Evolutionary conservation across 2,888 invertebrate genomes (phyloP), one percentile per base, ranked within the genome.

Genomic region (Augiades crinisus): DNA sequence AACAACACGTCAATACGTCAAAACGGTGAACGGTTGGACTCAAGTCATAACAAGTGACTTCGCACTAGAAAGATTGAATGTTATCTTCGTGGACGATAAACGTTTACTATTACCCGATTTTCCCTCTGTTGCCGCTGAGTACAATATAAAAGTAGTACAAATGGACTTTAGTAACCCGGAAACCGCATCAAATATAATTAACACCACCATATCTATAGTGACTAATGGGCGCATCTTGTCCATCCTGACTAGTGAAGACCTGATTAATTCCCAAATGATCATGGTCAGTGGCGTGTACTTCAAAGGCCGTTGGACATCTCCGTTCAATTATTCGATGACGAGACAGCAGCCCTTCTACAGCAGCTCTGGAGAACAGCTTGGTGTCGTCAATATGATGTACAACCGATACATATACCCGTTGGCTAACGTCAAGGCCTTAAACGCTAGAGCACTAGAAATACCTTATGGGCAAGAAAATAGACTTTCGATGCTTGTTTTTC

Each of bases 321-420:
- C 93, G 0, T 94, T 94, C 61, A 92, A 94, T 58, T 59, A 63
- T 3, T 77, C 91, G 0, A 78, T 76, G 0, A 94, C 94, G n/a
- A n/a, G n/a, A n/a, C n/a, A n/a, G n/a, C n/a, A n/a, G n/a, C n/a
- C n/a, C n/a, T n/a, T n/a, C 64, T 91, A 82, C 55, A 85, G 92
- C 63, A 92, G 92, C 40, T 71, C 83, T 2, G 91, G 90, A 5
- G 68, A 75, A 4, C 68, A 82, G 47, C 72, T 89, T 12, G 92
- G 92, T 0, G 80, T 91, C 53, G 93, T 95, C 0, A 91, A 93
- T 44, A 95, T 96, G 95, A 96, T 96, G 95, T 91, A 91, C 58
- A 92, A 92, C 58, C 79, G 90, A 40, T 88, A 86, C 10, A 79
- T 88, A 13, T 93, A 92, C 55, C 91, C 92, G 0, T 94, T 91